These are phyloP conservation scores for Ectropis crepuscularia DNA, from an alignment of 2,888 invertebrate species.

Conservation along the genomic window DNA sequence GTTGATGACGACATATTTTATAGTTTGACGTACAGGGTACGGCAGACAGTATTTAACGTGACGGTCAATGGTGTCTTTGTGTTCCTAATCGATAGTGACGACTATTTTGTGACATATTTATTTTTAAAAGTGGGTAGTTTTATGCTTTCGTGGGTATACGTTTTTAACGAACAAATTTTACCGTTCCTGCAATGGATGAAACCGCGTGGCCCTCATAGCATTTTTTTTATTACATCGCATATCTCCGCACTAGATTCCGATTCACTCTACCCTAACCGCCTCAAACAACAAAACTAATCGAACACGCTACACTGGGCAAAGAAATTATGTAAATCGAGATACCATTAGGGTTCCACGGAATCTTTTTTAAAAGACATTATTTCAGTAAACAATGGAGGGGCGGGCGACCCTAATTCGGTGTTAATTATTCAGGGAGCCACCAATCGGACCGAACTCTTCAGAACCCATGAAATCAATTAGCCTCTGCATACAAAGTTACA, in stretches of 20 bases:
- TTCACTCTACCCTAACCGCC: conserved; percentile 30
- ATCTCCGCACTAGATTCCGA: background rate
- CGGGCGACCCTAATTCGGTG: conserved; percentile 62
- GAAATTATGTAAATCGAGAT: conserved; percentile 55
- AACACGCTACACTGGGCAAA: conserved; percentile 47
- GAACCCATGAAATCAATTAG: conserved; percentile 71
- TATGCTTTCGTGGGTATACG: no score
- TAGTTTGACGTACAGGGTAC: no score
- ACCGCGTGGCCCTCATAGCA: no score
- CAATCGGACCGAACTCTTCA: conserved; percentile 54
- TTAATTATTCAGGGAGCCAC: conserved; percentile 71
- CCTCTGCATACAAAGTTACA: conserved; percentile 46
- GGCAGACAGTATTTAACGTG: no score
- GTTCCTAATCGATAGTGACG: no score
- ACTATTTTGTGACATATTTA: no score
- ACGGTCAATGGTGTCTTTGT: no score
- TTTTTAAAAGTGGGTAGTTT: no score
- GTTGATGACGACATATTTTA: no score
- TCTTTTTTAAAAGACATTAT: conserved; percentile 68
- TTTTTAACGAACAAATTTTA: no score
- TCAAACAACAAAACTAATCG: conserved; percentile 44
- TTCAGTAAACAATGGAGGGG: conserved; percentile 59
- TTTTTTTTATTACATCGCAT: no score
- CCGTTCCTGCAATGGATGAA: no score
- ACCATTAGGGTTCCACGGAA: conserved; percentile 52